Base-by-base conservation (phyloP, 2,113 vertebrate species). In the Carettochelys insculpta region DNA sequence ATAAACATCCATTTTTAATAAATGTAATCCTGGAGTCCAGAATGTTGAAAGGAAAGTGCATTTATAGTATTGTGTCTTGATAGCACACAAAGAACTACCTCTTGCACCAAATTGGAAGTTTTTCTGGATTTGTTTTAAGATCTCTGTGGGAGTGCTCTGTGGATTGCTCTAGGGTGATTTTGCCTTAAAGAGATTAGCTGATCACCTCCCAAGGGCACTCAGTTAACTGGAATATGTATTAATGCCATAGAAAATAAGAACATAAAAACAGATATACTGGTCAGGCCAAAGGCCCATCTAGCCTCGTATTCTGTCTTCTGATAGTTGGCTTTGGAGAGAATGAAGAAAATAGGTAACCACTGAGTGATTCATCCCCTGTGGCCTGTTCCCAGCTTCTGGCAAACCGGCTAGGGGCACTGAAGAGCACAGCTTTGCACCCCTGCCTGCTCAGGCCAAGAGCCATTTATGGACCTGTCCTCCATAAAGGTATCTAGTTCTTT, bases 41-140 rank as follows among this genome's bases (percentile, higher is more conserved):
- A 65, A 87, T 68, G 51, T 45, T 51, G 85, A 86, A 48, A n/a
- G 88, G 85, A 88, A 80, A 58, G 50, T 77, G 38, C 89, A 81
- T 89, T 93, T 85, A 53, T 80, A 75, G 83, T 85, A 94, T 86
- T 95, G 90, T 92, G 96, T 88, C 77, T 89, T 75, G 83, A 95
- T 93, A 87, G 82, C 31, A 41, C 81, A 45, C 79, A 92, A 96
- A 79, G 84, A 54, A 88, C 80, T 5, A 4, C 71, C 50, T 84
- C 48, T 71, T 90, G 80, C 53, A 73, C 77, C 78, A 84, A 76
- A 58, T 75, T 78, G 27, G 43, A 79, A 53, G n/a, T 86, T 94
- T 82, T 83, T 88, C 93, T 78, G 38, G 76, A 93, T 94, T 95
- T 92, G 77, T 93, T 92, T 95, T 34, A 3, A 51, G 90, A 80